Evolutionary conservation across 2,888 invertebrate species (phyloP), one percentile per base, ranked within the genome.

Genomic region (Aphidoletes aphidimyza): DNA sequence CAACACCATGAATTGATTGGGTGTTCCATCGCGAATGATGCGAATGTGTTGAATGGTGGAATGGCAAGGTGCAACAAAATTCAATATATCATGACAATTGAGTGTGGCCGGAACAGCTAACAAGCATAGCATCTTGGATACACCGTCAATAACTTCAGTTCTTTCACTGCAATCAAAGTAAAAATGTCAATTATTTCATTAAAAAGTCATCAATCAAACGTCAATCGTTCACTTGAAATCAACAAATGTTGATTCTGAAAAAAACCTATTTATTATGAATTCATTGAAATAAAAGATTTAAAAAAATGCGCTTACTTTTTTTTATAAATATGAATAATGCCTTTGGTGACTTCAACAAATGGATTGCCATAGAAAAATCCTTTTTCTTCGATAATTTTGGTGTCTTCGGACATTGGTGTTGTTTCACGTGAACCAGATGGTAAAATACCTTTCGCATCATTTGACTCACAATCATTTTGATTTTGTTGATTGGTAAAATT

Each of bases 1-100:
- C 36, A 99, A 91, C 78, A 97, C 96, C 98, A 99, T 99, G 88
- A 98, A 99, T 89, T 98, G 98, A 90, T 99, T 98, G 0, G 98
- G 97, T 30, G 94, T 93, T 85, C 97, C 97, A 89, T 96, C 96
- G 34, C 98, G 92, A 83, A 99, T 93, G 84, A 99, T 97, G 86
- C 97, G 93, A 87, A 99, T 96, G 88, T 97, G 95, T 85, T 96
- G 94, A 49, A 99, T 95, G 88, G 95, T 95, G 83, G 94, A 93
- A 88, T 97, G 96, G 87, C 97, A 98, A 9, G 98, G 97, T 0
- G 97, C 97, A 42, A 97, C 95, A 89, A 99, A 99, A 30, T 95
- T 95, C 45, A 99, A 91, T 84, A 99, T 91, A 90, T 99, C 99
- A 86, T 97, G 95, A 86, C 98, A 98, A 17, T 97, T 97, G 88